phyloP scores from a whole-genome alignment of 1,140 invertebrate species.

The Ridgeia piscesae region DNA sequence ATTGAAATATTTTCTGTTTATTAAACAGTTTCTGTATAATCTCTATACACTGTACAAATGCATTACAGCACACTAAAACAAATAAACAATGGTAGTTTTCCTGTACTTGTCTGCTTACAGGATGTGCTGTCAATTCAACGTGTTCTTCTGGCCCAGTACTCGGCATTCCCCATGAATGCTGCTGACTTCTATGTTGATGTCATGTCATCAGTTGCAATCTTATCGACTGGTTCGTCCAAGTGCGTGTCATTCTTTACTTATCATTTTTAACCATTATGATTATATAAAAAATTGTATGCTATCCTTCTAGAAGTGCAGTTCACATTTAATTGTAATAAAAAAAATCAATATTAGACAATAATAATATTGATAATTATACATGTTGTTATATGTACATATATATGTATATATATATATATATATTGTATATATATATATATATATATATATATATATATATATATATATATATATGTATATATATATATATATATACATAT shows the following conservation, averaged over 20 bases:
- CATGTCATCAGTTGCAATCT: conserved; percentile 28
- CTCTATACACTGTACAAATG: neutral
- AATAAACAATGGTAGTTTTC: neutral
- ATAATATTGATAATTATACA: neutral
- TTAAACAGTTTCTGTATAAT: neutral
- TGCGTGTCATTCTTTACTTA: neutral
- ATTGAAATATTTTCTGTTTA: neutral
- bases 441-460: too few species aligned
- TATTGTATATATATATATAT: too few species aligned
- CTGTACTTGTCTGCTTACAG: conserved; percentile 25
- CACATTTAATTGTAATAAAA: neutral
- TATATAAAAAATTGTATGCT: neutral
- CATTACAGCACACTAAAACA: neutral
- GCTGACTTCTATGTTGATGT: conserved; percentile 33
- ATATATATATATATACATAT: too few species aligned
- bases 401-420: too few species aligned
- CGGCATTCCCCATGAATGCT: conserved; percentile 36
- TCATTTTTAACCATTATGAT: neutral
- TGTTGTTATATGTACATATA: too few species aligned
- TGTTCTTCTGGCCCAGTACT: conserved; percentile 39
- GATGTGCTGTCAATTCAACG: conserved; percentile 35
- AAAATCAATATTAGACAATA: neutral
- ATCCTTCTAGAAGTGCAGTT: neutral
- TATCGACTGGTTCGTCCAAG: conserved; percentile 28
- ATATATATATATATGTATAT: too few species aligned